These are phyloP conservation scores for Hypolimnas misippus DNA, from an alignment of 2,888 invertebrate genomes.

Conservation along the genomic window DNA sequence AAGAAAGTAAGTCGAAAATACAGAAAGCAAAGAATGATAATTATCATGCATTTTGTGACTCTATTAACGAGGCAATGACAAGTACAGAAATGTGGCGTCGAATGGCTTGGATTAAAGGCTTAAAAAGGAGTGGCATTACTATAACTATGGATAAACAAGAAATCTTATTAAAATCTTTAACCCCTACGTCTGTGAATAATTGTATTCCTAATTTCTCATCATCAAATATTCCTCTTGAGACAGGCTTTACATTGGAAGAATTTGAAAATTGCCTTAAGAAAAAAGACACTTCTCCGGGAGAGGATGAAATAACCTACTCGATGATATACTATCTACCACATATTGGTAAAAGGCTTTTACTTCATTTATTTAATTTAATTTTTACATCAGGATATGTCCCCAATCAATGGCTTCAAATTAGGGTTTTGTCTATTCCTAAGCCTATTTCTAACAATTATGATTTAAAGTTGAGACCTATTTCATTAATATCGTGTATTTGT, in stretches of 20 bases:
- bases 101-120: conserved; percentile 32
- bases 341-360: background rate
- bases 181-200: background rate
- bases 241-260: conserved; percentile 5
- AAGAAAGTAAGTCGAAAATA: conserved; percentile 11
- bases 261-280: conserved; percentile 12
- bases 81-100: background rate
- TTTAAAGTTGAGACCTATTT: conserved; percentile 9
- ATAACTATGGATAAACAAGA: conserved; percentile 2
- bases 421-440: background rate
- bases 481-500: background rate
- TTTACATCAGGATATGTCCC: background rate
- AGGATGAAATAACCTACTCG: conserved; percentile 5
- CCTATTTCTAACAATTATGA: background rate
- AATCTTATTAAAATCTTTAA: background rate
- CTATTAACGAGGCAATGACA: conserved; percentile 6
- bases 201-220: background rate
- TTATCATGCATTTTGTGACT: conserved; percentile 26
- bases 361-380: background rate
- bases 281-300: conserved; percentile 10
- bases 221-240: background rate
- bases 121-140: background rate
- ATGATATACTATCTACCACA: background rate
- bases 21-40: conserved; percentile 2
- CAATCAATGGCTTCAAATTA: background rate